Conservation (phyloP, 1,140 invertebrate species). For the Hylyphantes graminicola region DNA sequence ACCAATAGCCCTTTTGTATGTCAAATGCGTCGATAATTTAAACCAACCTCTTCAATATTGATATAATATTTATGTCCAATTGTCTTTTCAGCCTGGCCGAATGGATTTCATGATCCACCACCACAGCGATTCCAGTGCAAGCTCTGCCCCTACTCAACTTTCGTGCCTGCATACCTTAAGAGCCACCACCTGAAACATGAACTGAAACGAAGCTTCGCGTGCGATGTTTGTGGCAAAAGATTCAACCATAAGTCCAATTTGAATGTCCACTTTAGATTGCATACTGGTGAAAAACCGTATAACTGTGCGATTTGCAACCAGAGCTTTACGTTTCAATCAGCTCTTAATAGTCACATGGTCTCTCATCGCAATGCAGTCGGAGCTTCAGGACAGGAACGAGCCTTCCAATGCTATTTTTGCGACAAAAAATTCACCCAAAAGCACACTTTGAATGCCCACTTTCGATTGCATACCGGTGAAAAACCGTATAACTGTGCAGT, state of each 20-base stretch:
- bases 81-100: too few species aligned
- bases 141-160: slow-evolving; percentile 15
- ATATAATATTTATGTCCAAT: too few species aligned
- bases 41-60: too few species aligned
- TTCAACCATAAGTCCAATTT: slow-evolving; percentile 13
- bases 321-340: slow-evolving; percentile 3
- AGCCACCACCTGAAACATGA: slow-evolving; percentile 6
- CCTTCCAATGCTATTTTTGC: background rate
- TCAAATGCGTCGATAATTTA: too few species aligned
- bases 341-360: slow-evolving; percentile 2
- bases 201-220: background rate
- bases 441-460: slow-evolving; percentile 58
- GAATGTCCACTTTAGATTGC: background rate
- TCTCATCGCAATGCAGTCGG: background rate
- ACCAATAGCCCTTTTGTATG: too few species aligned
- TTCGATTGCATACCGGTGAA: slow-evolving; percentile 71
- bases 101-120: too few species aligned
- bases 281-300: slow-evolving; percentile 41
- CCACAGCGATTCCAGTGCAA: background rate
- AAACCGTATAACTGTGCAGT: slow-evolving; percentile 73
- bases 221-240: background rate
- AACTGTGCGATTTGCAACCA: background rate
- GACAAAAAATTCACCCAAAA: background rate
- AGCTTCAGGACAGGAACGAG: too few species aligned
- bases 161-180: background rate